Percentiles rank a stretch among this genome's conserved stretches.
Conservation (phyloP, 2,797 vertebrate species). For the Coregonus ussuriensis region DNA sequence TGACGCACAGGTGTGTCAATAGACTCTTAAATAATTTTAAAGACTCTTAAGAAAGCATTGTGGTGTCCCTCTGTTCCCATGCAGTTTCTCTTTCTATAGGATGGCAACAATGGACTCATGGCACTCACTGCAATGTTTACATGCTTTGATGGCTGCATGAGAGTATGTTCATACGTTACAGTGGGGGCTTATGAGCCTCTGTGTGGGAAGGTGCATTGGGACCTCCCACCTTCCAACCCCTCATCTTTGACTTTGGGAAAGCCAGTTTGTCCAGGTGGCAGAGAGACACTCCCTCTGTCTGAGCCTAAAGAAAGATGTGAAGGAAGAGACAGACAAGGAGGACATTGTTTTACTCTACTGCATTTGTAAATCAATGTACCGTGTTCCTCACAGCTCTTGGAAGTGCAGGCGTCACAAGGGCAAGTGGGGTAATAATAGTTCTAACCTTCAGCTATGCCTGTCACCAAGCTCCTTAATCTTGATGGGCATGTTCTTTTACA, state of each 20-base stretch:
- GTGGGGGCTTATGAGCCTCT: neutral
- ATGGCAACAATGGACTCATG: no score
- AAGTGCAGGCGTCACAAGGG: slow-evolving; percentile 68
- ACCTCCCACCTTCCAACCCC: neutral
- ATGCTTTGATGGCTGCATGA: neutral
- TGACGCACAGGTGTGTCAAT: no score
- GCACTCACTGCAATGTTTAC: no score
- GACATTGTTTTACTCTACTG: slow-evolving; percentile 48
- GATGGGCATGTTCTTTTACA: slow-evolving; percentile 56
- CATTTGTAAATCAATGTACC: slow-evolving; percentile 65
- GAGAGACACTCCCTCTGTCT: slow-evolving; percentile 28
- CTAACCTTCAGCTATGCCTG: slow-evolving; percentile 64
- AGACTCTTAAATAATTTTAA: no score
- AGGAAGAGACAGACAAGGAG: slow-evolving; percentile 27
- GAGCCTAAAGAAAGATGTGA: slow-evolving; percentile 19
- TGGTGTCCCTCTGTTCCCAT: no score
- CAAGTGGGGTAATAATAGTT: slow-evolving; percentile 56
- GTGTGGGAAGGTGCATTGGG: neutral
- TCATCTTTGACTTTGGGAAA: slow-evolving; percentile 45
- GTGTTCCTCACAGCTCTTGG: slow-evolving; percentile 52
- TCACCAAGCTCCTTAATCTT: slow-evolving; percentile 65
- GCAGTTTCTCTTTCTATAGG: no score
- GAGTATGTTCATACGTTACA: neutral
- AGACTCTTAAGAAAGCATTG: no score
- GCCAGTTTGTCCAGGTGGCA: slow-evolving; percentile 61